Conservation (phyloP, 2,797 vertebrate genomes). For the Dromococcyx pavoninus region DNA sequence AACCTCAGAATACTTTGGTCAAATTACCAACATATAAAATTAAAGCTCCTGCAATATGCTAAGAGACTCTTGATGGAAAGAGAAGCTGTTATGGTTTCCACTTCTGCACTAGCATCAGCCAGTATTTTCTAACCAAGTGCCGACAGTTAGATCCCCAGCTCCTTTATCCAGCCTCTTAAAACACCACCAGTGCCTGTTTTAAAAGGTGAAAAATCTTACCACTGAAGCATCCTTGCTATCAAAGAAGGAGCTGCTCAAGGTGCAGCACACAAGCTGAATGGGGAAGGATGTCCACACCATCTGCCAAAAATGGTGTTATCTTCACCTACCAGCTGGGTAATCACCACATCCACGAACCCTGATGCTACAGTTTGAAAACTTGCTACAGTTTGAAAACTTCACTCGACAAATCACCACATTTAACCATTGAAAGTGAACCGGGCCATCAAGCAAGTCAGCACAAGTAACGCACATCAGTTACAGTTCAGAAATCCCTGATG, state of each 20-base stretch:
- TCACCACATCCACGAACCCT: neutral
- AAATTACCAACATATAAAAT: neutral
- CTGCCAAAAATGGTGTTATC: neutral
- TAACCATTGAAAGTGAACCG: neutral
- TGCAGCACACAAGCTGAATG: neutral
- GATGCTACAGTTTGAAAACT: neutral
- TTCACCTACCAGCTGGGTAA: neutral
- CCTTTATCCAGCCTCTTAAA: neutral
- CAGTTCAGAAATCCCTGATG: neutral
- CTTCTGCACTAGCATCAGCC: neutral
- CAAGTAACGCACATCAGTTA: neutral
- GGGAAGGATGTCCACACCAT: neutral
- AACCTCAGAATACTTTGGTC: constrained; percentile 29
- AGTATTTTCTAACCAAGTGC: neutral
- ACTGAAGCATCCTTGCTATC: neutral
- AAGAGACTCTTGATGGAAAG: neutral
- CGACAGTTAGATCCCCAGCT: neutral
- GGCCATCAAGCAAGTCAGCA: neutral
- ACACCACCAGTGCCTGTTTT: fast-evolving
- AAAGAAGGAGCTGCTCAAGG: neutral
- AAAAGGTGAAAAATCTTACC: neutral
- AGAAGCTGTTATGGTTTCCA: neutral
- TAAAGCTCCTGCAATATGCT: neutral
- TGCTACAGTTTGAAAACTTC: neutral
- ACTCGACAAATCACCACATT: neutral